Percentiles rank a stretch among this genome's conserved stretches.
Evolutionary conservation across 2,888 invertebrate species (phyloP).

Genomic region (Adineta ricciae): DNA sequence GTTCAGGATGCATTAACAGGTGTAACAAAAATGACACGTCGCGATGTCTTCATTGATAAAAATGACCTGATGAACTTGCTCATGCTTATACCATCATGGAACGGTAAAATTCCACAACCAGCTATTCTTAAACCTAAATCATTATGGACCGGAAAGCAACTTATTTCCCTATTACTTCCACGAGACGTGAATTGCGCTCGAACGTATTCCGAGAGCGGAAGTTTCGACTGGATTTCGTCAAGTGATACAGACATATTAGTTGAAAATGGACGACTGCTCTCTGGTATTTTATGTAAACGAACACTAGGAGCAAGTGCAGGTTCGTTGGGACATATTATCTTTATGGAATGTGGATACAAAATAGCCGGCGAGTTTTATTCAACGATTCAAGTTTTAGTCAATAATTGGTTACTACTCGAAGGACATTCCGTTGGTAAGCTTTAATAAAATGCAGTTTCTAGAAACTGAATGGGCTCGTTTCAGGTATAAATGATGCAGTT

Average conservation of each 20-base stretch:
- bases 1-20: constrained; percentile 94
- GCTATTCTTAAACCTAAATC: constrained; percentile 90
- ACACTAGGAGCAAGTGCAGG: constrained; percentile 93
- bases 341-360: constrained; percentile 89
- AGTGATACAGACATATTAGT: constrained; percentile 97
- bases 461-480: too few relatives aligned
- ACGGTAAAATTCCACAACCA: constrained; percentile 96
- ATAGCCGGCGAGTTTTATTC: constrained; percentile 84
- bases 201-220: constrained; percentile 85
- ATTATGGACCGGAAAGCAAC: constrained; percentile 88
- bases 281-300: constrained; percentile 95
- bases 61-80: constrained; percentile 95
- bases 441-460: not conserved
- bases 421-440: constrained; percentile 51
- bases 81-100: constrained; percentile 97
- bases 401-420: constrained; percentile 69
- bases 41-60: constrained; percentile 92
- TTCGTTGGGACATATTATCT: constrained; percentile 88
- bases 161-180: constrained; percentile 88
- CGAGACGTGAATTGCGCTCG: constrained; percentile 95
- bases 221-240: constrained; percentile 97
- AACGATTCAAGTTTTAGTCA: constrained; percentile 96
- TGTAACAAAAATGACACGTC: constrained; percentile 95
- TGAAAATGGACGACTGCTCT: constrained; percentile 89
- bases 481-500: constrained; percentile 88